These are phyloP conservation scores for Gobio gobio DNA, from an alignment of 2,113 vertebrate species.

Conservation along the genomic window DNA sequence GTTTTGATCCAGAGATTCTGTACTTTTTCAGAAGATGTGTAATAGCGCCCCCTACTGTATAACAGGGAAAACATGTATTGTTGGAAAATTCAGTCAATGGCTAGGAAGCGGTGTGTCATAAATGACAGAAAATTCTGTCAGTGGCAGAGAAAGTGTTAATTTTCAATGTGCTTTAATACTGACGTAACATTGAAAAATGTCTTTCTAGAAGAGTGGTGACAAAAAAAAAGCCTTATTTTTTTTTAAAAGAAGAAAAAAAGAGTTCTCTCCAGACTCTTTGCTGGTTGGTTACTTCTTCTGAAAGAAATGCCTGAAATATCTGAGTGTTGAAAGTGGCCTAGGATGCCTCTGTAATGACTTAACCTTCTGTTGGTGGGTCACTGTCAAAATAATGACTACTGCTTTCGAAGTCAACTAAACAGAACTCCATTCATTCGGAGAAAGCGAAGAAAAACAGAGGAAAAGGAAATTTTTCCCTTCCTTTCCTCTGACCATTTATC, in stretches of 20 bases:
- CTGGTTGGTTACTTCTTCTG: background rate
- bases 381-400: slow-evolving; percentile 46
- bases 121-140: too few species aligned
- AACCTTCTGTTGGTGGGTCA: slow-evolving; percentile 44
- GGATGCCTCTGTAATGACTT: slow-evolving; percentile 49
- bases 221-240: background rate
- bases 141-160: background rate
- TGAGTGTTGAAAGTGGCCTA: slow-evolving; percentile 19
- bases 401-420: slow-evolving; percentile 50
- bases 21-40: too few species aligned
- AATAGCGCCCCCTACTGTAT: too few species aligned
- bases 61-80: too few species aligned
- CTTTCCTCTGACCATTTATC: slow-evolving; percentile 44
- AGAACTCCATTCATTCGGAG: slow-evolving; percentile 48
- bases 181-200: slow-evolving; percentile 1
- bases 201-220: background rate
- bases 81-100: too few species aligned
- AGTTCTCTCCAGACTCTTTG: background rate
- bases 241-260: background rate
- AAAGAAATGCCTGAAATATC: slow-evolving; percentile 32
- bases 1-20: too few species aligned
- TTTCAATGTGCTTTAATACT: background rate
- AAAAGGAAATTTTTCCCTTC: slow-evolving; percentile 34
- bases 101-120: too few species aligned
- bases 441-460: slow-evolving; percentile 35